phyloP scores from a whole-genome alignment of 2,113 vertebrate genomes.

The Vidua macroura region DNA sequence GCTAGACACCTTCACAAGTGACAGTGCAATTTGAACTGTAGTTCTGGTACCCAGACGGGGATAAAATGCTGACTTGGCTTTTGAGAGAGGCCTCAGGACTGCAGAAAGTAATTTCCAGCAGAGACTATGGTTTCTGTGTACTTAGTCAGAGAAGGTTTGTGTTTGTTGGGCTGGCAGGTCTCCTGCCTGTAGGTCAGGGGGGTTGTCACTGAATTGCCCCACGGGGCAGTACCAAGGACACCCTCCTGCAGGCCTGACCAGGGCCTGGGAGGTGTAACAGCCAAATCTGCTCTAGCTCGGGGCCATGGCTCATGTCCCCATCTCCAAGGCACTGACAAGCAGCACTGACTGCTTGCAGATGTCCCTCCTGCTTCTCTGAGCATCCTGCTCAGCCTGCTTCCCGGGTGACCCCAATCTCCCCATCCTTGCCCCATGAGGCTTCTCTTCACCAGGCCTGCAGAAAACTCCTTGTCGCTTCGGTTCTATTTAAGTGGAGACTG shows the following conservation, averaged over 20 bases:
- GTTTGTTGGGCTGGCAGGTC: not conserved
- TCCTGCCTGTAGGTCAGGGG: not conserved
- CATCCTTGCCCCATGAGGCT: not conserved
- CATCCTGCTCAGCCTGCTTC: not conserved
- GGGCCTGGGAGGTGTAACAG: rapidly evolving
- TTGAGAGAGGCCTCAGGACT: not conserved
- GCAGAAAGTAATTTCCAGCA: slow-evolving; percentile 32
- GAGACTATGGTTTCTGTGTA: not conserved
- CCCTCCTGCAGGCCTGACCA: rapidly evolving
- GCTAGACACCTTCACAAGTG: not conserved
- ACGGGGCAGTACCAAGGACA: not conserved
- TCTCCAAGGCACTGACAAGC: not conserved
- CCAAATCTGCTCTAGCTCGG: not conserved
- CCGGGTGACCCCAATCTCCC: not conserved
- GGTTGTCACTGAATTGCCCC: rapidly evolving
- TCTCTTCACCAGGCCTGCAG: slow-evolving; percentile 10
- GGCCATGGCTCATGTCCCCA: not conserved
- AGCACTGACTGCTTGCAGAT: not conserved
- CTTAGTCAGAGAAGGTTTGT: not conserved
- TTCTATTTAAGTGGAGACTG: slow-evolving; percentile 68
- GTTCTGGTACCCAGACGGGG: not conserved
- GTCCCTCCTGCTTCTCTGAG: not conserved
- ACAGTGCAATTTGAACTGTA: not conserved
- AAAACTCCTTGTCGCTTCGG: slow-evolving; percentile 40
- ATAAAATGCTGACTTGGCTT: slow-evolving; percentile 41